These are phyloP conservation scores for Ophiodon elongatus DNA, from an alignment of 2,113 vertebrate genomes.

Conservation along the genomic window DNA sequence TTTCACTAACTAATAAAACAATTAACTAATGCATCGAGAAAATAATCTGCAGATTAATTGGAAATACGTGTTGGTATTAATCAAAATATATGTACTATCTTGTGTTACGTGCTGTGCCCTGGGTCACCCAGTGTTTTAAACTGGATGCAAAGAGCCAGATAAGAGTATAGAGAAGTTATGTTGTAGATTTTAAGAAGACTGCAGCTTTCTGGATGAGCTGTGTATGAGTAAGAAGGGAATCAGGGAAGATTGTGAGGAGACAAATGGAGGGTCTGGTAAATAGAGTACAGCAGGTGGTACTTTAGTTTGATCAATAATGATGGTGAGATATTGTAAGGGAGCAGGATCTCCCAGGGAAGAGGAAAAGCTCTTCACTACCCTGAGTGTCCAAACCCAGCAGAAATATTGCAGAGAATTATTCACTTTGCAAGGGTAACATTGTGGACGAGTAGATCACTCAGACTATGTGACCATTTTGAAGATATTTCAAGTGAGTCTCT, in stretches of 20 bases:
- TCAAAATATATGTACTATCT: not conserved
- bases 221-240: not conserved
- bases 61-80: not conserved
- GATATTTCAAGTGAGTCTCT: not conserved
- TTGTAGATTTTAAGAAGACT: not conserved
- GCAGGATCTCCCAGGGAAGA: not conserved
- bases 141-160: not conserved
- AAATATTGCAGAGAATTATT: not conserved
- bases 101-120: not conserved
- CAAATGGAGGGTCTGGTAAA: constrained; percentile 3
- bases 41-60: not conserved
- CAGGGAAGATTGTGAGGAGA: not conserved
- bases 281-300: constrained; percentile 3
- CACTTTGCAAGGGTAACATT: not conserved
- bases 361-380: not conserved
- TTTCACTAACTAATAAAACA: not conserved
- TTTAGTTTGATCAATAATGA: constrained; percentile 27
- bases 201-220: constrained; percentile 9
- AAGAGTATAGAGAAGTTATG: not conserved
- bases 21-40: not conserved
- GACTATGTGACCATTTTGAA: constrained; percentile 21
- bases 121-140: not conserved
- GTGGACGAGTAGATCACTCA: not conserved
- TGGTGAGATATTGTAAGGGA: constrained; percentile 14
- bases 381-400: not conserved